Evolutionary conservation across 2,888 invertebrate genomes (phyloP).

Genomic region (Melanostoma scalare): DNA sequence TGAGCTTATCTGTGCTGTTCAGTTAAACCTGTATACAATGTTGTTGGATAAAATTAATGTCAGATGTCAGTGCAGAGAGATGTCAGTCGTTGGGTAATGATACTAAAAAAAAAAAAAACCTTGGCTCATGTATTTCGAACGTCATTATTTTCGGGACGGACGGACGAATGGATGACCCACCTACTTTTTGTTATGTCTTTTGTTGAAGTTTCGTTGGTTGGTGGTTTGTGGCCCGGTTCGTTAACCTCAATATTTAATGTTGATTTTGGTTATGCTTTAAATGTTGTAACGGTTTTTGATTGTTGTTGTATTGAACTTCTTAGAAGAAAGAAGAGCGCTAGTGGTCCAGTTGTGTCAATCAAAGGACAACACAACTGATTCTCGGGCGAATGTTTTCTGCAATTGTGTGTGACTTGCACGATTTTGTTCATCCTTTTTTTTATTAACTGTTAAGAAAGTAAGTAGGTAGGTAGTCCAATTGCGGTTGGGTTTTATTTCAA

Average conservation of each 20-base stretch:
- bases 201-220: conserved; percentile 11
- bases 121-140: conserved; percentile 41
- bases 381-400: conserved; percentile 3
- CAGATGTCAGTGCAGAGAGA: conserved; percentile 63
- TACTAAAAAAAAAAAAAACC: conserved; percentile 49
- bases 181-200: conserved; percentile 43
- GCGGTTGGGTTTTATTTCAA: conserved; percentile 30
- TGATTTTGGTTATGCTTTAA: conserved; percentile 53
- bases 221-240: conserved; percentile 62
- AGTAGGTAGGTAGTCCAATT: conserved; percentile 7
- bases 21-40: conserved; percentile 25
- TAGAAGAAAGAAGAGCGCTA: conserved; percentile 15
- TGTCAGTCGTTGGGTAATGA: conserved; percentile 61
- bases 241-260: conserved; percentile 66
- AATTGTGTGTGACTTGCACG: conserved; percentile 28
- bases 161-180: conserved; percentile 52
- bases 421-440: conserved; percentile 21
- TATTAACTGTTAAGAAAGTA: not conserved
- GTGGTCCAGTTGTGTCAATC: conserved; percentile 63
- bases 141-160: conserved; percentile 65
- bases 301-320: not conserved
- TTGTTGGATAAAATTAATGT: conserved; percentile 66
- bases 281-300: conserved; percentile 36
- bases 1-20: conserved; percentile 2
- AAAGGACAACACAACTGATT: conserved; percentile 49